Conservation (phyloP, 2,113 vertebrate species). For the Cervus canadensis region DNA sequence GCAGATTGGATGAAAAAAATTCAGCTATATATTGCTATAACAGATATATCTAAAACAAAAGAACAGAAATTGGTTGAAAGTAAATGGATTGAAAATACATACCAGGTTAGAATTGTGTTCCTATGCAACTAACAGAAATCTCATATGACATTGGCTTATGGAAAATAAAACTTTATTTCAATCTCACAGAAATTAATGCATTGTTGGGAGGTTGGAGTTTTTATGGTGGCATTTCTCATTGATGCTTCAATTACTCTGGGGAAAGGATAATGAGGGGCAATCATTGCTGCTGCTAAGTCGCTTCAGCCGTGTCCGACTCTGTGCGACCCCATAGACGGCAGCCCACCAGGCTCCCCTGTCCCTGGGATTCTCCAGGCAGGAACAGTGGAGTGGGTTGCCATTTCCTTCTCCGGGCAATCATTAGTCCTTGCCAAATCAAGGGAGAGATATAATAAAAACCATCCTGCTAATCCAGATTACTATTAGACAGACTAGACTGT, state of each 20-base stretch:
- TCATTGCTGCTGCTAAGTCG: not conserved
- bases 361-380: no score
- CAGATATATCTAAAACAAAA: not conserved
- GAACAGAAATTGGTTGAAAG: not conserved
- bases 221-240: not conserved
- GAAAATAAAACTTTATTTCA: not conserved
- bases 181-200: not conserved
- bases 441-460: not conserved
- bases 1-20: not conserved
- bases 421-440: not conserved
- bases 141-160: not conserved
- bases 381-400: no score
- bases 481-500: not conserved
- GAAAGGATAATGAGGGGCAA: not conserved
- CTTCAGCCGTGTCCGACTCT: no score
- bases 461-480: not conserved
- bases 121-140: not conserved
- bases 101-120: not conserved
- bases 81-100: not conserved
- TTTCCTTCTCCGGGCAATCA: no score
- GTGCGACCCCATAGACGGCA: no score
- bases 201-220: not conserved
- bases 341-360: no score
- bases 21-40: not conserved
- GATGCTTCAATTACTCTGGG: not conserved